Evolutionary conservation across 2,888 invertebrate genomes (phyloP).

Genomic region (Villa cingulata): DNA sequence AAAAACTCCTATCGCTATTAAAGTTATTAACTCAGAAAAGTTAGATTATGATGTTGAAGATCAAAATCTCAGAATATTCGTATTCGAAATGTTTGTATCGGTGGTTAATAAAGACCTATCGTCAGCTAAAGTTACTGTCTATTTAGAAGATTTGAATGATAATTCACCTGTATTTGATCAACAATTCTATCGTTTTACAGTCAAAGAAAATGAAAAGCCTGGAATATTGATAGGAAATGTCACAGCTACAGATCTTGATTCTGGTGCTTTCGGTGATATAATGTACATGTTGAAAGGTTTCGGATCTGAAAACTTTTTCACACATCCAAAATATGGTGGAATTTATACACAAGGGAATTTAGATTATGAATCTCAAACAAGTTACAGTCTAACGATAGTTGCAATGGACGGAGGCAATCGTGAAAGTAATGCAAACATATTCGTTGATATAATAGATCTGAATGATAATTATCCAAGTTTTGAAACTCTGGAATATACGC

Average conservation of each 20-base stretch:
- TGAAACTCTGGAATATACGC: constrained; percentile 52
- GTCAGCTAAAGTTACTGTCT: constrained; percentile 46
- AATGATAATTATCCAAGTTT: constrained; percentile 67
- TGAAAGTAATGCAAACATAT: constrained; percentile 53
- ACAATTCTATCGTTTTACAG: constrained; percentile 48
- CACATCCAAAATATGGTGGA: constrained; percentile 52
- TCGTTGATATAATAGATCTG: constrained; percentile 56
- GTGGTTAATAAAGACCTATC: constrained; percentile 44
- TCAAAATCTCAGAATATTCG: constrained; percentile 42
- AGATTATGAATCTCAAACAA: constrained; percentile 68
- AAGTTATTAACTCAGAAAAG: constrained; percentile 48
- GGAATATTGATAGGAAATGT: constrained; percentile 51
- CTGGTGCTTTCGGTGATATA: constrained; percentile 55
- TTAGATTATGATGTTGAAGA: constrained; percentile 59
- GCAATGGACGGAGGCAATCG: constrained; percentile 71
- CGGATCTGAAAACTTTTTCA: constrained; percentile 61
- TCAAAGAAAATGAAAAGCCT: constrained; percentile 49
- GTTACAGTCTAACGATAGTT: constrained; percentile 64
- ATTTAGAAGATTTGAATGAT: constrained; percentile 64
- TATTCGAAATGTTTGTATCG: constrained; percentile 53
- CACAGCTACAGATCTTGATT: constrained; percentile 57
- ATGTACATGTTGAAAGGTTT: constrained; percentile 64
- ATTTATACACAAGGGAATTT: constrained; percentile 49
- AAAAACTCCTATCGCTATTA: constrained; percentile 58
- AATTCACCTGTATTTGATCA: constrained; percentile 58